Percentiles rank a stretch among this genome's conserved stretches.
Evolutionary conservation across 2,797 vertebrate species (phyloP).

Genomic region (Sebastes vulpes): DNA sequence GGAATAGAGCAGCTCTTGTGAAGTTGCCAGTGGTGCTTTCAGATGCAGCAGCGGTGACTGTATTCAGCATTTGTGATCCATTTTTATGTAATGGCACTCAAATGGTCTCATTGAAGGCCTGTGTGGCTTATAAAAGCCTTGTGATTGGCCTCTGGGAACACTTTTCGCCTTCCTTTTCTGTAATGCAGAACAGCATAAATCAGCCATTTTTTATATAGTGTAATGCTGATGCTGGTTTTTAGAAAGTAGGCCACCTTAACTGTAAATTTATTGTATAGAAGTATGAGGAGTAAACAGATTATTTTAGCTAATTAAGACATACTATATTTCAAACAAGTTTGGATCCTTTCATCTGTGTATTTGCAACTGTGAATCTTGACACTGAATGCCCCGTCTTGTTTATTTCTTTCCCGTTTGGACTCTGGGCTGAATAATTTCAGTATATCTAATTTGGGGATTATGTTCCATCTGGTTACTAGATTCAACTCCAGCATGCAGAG

Average conservation of each 20-base stretch:
- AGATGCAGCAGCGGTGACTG: conserved; percentile 21
- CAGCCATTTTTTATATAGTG: neutral
- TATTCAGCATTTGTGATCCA: conserved; percentile 1
- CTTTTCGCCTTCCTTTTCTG: neutral
- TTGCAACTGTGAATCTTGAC: conserved; percentile 17
- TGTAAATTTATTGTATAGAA: neutral
- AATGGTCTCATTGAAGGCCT: conserved; percentile 9
- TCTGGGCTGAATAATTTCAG: neutral
- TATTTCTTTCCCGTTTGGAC: neutral
- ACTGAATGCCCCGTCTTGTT: neutral
- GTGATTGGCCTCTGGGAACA: neutral
- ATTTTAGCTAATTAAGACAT: conserved; percentile 16
- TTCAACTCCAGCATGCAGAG: conserved; percentile 94
- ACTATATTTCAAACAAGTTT: conserved; percentile 9
- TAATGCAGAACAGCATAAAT: neutral
- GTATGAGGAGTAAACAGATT: neutral
- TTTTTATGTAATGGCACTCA: conserved; percentile 31
- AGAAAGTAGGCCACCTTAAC: conserved; percentile 33
- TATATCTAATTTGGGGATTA: conserved; percentile 29
- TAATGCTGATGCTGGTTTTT: conserved; percentile 2
- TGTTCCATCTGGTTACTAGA: conserved; percentile 74
- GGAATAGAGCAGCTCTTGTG: neutral
- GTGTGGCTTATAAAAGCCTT: conserved; percentile 27
- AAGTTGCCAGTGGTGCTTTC: conserved; percentile 8
- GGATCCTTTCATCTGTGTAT: conserved; percentile 42